Evolutionary conservation across 2,113 vertebrate genomes (phyloP).

Genomic region (Turdus rufiventris): DNA sequence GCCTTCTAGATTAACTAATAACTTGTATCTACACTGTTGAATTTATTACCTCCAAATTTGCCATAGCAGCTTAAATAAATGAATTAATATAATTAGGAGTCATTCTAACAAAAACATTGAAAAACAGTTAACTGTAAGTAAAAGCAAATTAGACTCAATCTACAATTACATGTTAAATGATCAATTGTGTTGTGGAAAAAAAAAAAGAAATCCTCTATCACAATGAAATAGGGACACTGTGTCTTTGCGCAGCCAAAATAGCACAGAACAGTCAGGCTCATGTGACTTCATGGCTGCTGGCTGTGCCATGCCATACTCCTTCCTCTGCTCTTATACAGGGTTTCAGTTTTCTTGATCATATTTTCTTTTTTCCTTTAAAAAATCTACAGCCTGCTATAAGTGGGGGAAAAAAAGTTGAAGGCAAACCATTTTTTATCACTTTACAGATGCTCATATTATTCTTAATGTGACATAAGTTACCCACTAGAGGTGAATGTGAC

Average conservation of each 20-base stretch:
- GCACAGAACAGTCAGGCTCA: background rate
- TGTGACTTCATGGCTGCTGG: background rate
- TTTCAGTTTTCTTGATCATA: background rate
- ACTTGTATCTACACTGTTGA: background rate
- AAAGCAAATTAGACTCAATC: background rate
- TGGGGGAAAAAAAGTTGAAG: background rate
- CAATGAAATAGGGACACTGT: background rate
- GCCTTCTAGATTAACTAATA: background rate
- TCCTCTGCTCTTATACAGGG: background rate
- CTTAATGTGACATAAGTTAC: background rate
- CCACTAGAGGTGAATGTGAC: background rate
- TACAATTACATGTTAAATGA: background rate
- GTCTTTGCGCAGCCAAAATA: background rate
- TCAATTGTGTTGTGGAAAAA: background rate
- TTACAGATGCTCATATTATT: background rate
- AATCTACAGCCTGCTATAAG: background rate
- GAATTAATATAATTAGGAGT: background rate
- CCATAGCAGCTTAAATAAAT: background rate
- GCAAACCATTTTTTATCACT: background rate
- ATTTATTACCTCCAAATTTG: background rate
- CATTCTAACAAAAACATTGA: background rate
- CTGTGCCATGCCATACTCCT: background rate
- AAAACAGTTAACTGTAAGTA: background rate
- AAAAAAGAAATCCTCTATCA: background rate
- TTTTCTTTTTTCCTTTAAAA: background rate